Percentiles rank a stretch among this genome's conserved stretches.
Conservation (phyloP, 2,888 invertebrate genomes). For the Phrixothrix hirtus region DNA sequence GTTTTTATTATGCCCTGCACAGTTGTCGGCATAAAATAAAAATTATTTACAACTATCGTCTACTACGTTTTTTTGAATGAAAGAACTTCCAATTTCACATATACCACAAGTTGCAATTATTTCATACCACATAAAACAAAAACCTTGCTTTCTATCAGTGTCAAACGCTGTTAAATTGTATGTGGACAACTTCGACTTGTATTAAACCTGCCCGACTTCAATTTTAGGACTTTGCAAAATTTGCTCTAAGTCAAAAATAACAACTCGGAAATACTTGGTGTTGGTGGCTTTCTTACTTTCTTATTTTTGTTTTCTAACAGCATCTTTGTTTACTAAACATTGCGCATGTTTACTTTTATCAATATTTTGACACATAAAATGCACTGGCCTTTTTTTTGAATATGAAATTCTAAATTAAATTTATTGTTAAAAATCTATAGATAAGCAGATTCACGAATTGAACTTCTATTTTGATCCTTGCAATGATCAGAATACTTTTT, state of each 20-base stretch:
- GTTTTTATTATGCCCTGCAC: slow-evolving; percentile 6
- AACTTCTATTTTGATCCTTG: background rate
- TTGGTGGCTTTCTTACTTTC: background rate
- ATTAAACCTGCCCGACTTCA: slow-evolving; percentile 1
- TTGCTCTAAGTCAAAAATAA: no score
- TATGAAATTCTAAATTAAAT: slow-evolving; percentile 1
- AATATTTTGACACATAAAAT: background rate
- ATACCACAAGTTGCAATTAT: no score
- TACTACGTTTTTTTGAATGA: slow-evolving; percentile 1
- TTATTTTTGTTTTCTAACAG: background rate
- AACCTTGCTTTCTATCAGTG: no score
- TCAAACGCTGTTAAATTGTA: slow-evolving; percentile 5
- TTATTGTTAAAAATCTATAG: background rate
- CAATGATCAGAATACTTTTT: background rate
- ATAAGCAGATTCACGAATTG: background rate
- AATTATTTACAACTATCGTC: background rate
- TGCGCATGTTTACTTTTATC: background rate
- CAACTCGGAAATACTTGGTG: background rate
- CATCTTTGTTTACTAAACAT: background rate
- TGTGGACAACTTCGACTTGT: background rate
- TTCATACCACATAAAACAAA: no score
- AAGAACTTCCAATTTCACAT: background rate
- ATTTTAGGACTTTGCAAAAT: slow-evolving; percentile 2
- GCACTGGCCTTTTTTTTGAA: background rate
- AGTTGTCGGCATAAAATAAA: slow-evolving; percentile 4